These are phyloP conservation scores for Ispidina lecontei DNA, from an alignment of 2,797 vertebrate species.

Conservation along the genomic window DNA sequence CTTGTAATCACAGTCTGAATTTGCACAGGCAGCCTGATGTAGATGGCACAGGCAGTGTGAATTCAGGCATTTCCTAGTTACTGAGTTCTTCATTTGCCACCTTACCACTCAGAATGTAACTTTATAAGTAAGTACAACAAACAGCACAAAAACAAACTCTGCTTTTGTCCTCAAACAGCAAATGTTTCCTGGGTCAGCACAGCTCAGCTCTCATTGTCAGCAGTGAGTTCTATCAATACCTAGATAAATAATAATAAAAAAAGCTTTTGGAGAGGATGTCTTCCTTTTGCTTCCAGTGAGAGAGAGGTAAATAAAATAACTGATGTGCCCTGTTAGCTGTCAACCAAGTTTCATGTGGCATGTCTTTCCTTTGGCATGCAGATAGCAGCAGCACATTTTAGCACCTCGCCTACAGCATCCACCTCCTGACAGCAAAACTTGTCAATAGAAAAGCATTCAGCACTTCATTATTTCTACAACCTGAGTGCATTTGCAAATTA, in stretches of 20 bases:
- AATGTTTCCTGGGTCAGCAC: neutral
- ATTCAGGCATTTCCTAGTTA: neutral
- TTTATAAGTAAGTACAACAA: neutral
- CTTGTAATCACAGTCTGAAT: neutral
- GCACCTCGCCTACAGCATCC: constrained; percentile 68
- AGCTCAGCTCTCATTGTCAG: neutral
- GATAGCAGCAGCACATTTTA: constrained; percentile 26
- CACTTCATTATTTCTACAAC: constrained; percentile 81
- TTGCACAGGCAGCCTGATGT: neutral
- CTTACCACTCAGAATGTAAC: neutral
- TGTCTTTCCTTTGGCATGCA: constrained; percentile 21
- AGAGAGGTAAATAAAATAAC: neutral
- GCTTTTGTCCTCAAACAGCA: neutral
- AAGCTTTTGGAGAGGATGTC: neutral
- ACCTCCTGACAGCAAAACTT: constrained; percentile 68
- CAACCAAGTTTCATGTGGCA: neutral
- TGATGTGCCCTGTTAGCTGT: constrained; percentile 33
- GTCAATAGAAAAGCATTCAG: constrained; percentile 64
- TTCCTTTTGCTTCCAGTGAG: neutral
- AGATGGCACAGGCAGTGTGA: neutral
- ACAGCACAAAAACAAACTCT: neutral
- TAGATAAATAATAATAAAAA: neutral
- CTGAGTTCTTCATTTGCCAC: neutral
- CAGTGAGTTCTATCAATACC: neutral
- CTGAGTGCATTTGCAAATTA: constrained; percentile 83